Evolutionary conservation across 2,113 vertebrate species (phyloP), one percentile per base, ranked within the genome.

Genomic region (Cyprinodon tularosa): DNA sequence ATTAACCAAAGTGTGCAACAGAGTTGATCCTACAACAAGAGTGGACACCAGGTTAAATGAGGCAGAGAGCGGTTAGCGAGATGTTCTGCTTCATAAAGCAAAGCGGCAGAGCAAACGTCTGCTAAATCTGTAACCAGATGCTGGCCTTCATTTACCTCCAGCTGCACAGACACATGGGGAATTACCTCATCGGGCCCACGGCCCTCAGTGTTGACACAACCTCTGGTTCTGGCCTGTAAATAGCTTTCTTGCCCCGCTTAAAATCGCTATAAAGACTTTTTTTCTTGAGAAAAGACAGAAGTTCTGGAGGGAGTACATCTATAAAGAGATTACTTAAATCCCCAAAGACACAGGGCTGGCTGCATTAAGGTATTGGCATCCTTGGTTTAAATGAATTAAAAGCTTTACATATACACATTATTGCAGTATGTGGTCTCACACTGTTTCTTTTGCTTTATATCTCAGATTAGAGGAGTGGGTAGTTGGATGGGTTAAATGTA

Each of bases 61-160:
- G 71, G 84, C 65, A 12, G 70, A 36, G 81, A 57, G 39, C 50
- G 73, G 78, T 84, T 74, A 82, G 85, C 9, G 48, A 77, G 62
- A 62, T 0, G 42, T 50, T 71, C 39, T 59, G 85, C 81, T 86
- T 84, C 77, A 81, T 81, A 70, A 89, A 87, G 83, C 78, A 80
- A 76, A 84, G 50, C 36, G 57, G 4, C 50, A 88, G 72, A 77
- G 77, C 57, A 78, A 89, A 90, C 85, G 45, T 81, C 45, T 61
- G 76, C 72, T 73, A 74, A 81, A 71, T 85, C 72, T 89, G 76
- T 62, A 77, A 13, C 62, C 91, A 89, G 90, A 84, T 93, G 91
- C 85, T 88, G 66, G 4, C 3, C 74, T 77, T 85, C 71, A 72
- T 45, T 87, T 72, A 80, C 79, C 75, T 77, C 62, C 38, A 63